Base-by-base conservation (phyloP, 2,888 invertebrate genomes). In the Andrena dorsata region DNA sequence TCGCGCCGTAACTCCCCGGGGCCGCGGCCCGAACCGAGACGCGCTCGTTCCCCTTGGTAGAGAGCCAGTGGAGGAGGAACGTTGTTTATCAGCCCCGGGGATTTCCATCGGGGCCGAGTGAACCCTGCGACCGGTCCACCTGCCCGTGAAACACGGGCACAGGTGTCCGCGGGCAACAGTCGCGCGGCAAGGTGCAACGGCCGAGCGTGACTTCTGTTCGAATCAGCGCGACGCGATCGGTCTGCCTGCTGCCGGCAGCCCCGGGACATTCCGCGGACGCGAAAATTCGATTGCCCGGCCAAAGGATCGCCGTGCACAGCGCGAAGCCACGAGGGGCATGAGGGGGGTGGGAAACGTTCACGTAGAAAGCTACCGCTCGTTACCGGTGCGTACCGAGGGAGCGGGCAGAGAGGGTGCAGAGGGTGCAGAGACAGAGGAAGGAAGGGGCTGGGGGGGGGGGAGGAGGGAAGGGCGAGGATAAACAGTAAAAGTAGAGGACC, bases 171-270 rank as follows among this genome's bases (percentile, higher is more conserved):
- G 69, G 56, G 58, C 56, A 49, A 35, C 69, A 61, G 83, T 66
- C 80, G 69, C 60, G 61, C 60, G 73, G 74, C 87, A 81, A 87
- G 80, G 87, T 87, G 85, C 85, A 86, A 87, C 76, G 85, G 51
- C 83, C 85, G 83, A 76, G 69, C 80, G 66, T 68, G 72, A 77
- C 65, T 79, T 71, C 49, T 61, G 64, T 32, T 71, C 66, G 74
- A 58, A 82, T 75, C 71, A 13, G 56, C 58, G 60, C 47, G 63
- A 23, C 30, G 8, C 53, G 35, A 76, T 58, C 64, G 30, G 35
- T 63, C 23, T 2, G 10, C 28, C 16, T 26, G 13, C 8, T 5
- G 16, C 13, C 13, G 13, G 53, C 0, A n/a, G 20, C 16, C 32
- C n/a, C n/a, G 8, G 35, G 7, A 47, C 47, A n/a, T 41, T 26